A percentile compares a stretch with the other conserved stretches of the same genome.
Conservation (phyloP, 2,797 vertebrate species). For the Coregonus sp. region DNA sequence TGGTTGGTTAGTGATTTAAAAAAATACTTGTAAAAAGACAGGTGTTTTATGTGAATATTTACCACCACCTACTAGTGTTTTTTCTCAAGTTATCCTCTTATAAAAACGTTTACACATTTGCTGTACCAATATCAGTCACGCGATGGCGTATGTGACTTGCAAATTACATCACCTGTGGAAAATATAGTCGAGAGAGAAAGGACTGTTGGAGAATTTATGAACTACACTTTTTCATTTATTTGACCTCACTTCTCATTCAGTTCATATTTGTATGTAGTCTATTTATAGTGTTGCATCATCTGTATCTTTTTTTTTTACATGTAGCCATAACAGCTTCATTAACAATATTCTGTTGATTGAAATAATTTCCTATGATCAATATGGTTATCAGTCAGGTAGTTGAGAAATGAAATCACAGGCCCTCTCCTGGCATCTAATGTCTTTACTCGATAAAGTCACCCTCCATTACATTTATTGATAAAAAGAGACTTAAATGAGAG, state of each 20-base stretch:
- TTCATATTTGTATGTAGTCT: background rate
- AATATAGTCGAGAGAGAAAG: background rate
- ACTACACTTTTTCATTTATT: background rate
- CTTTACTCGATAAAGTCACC: background rate
- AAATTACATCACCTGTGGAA: background rate
- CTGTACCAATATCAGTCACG: conserved; percentile 1
- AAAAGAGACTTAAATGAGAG: background rate
- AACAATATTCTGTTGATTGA: background rate
- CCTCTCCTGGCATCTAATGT: background rate
- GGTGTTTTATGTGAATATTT: background rate
- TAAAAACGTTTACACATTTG: conserved; percentile 14
- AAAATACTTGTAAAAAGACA: too few relatives aligned
- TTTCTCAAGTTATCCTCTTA: background rate
- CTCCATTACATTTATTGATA: background rate
- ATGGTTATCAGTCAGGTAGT: background rate
- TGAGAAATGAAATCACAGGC: background rate
- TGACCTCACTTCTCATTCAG: background rate
- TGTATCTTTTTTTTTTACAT: background rate
- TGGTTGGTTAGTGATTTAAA: too few relatives aligned
- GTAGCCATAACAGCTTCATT: background rate
- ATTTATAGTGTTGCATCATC: background rate
- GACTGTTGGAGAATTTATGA: background rate
- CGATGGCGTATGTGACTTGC: background rate
- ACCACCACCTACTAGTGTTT: conserved; percentile 31
- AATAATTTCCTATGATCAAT: background rate